phyloP scores from a whole-genome alignment of 2,888 invertebrate species.

The Hedya salicella region DNA sequence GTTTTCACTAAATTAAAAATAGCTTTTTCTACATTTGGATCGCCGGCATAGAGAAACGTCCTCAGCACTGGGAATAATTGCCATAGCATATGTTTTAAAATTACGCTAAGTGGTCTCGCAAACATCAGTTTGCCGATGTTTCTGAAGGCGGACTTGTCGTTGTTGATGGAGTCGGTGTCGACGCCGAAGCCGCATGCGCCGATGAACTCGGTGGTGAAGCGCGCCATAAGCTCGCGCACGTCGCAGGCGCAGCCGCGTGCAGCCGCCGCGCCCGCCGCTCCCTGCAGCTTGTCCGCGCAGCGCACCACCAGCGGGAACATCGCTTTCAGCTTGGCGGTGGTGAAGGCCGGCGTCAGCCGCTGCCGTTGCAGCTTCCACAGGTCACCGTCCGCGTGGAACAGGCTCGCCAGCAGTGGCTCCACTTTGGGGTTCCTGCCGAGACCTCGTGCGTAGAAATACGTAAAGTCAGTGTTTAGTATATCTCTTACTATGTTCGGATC shows the following conservation, averaged over 20 bases:
- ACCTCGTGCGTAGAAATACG: slow-evolving; percentile 60
- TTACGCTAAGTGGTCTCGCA: not conserved
- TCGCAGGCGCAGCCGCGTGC: slow-evolving; percentile 53
- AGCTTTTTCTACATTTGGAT: slow-evolving; percentile 1
- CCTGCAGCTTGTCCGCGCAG: slow-evolving; percentile 65
- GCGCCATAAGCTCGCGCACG: slow-evolving; percentile 61
- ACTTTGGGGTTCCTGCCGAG: slow-evolving; percentile 33
- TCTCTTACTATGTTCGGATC: slow-evolving; percentile 61
- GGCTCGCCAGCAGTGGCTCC: slow-evolving; percentile 62
- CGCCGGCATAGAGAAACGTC: not conserved
- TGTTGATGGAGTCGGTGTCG: slow-evolving; percentile 60
- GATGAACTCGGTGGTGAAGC: slow-evolving; percentile 68
- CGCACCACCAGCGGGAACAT: slow-evolving; percentile 73
- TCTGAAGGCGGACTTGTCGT: slow-evolving; percentile 61
- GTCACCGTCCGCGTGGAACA: slow-evolving; percentile 69
- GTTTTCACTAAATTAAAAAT: slow-evolving; percentile 12
- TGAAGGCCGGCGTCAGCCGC: slow-evolving; percentile 70
- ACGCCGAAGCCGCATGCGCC: slow-evolving; percentile 69
- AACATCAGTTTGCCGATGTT: slow-evolving; percentile 34
- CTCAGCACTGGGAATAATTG: slow-evolving; percentile 31
- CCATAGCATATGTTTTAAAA: slow-evolving; percentile 13
- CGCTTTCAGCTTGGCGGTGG: slow-evolving; percentile 66
- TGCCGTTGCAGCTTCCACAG: slow-evolving; percentile 69
- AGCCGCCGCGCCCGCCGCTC: slow-evolving; percentile 45
- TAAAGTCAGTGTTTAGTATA: slow-evolving; percentile 59